Conservation (phyloP, 1,140 invertebrate genomes). For the Pseudomyrmex dendroicus region DNA sequence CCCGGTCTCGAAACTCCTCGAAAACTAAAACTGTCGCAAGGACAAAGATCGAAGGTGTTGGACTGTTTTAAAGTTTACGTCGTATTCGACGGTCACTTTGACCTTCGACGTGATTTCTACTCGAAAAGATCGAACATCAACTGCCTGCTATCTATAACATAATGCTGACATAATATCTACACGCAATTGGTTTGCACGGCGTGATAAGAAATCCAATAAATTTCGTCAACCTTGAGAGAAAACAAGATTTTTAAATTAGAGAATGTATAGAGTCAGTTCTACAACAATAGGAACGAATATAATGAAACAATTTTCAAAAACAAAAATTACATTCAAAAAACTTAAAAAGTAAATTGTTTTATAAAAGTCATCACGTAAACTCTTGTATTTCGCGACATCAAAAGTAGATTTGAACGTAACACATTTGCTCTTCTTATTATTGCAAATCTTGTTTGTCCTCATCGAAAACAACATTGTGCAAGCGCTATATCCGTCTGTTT, state of each 20-base stretch:
- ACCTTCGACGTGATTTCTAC: constrained; percentile 67
- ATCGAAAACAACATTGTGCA: constrained; percentile 45
- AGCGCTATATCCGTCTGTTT: constrained; percentile 20
- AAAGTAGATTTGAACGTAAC: constrained; percentile 5
- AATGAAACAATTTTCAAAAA: background rate
- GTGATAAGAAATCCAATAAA: constrained; percentile 52
- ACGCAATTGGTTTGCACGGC: constrained; percentile 6
- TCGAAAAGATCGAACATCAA: constrained; percentile 68
- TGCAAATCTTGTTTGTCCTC: constrained; percentile 25
- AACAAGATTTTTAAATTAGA: constrained; percentile 10
- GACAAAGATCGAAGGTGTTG: constrained; percentile 53
- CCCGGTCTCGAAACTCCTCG: constrained; percentile 8
- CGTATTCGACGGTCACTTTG: constrained; percentile 24
- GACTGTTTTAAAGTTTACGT: constrained; percentile 48
- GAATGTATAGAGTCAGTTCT: background rate
- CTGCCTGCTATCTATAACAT: constrained; percentile 65
- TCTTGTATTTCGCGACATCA: too few species aligned
- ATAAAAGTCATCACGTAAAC: too few species aligned
- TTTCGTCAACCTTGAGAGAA: constrained; percentile 9
- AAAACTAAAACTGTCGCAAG: constrained; percentile 72
- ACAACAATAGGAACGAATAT: background rate
- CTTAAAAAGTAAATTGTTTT: too few species aligned
- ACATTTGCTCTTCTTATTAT: constrained; percentile 30
- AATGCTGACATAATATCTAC: constrained; percentile 69
- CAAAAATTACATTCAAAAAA: too few species aligned